Base-by-base conservation (phyloP, 2,797 vertebrate species). In the Mormyrops boulengeri region DNA sequence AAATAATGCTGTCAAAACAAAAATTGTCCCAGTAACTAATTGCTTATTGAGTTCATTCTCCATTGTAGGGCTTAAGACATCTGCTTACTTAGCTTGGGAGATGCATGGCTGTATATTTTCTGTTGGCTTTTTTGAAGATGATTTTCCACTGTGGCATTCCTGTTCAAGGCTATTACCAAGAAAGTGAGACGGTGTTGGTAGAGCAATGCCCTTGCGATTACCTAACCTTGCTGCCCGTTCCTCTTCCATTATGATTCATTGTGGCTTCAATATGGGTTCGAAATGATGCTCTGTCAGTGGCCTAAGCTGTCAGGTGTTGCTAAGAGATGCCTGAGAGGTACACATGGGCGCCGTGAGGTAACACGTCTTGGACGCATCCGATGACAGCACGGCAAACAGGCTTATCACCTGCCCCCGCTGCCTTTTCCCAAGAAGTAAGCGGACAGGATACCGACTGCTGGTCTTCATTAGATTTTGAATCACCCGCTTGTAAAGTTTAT, bases 291-390 rank as follows among this genome's bases (percentile, higher is more conserved):
- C 11, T 30, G 53, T 60, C 30, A 19, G 22, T 17, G 22, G 49
- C 47, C 50, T 26, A 87, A n/a, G 26, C 85, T 87, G 52, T 87
- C 53, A 17, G 34, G 52, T 87, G 85, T 87, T 60, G 53, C 85
- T 87, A 7, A 38, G 85, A 87, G 49, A 57, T 34, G 1, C 7
- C 3, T 1, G 53, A 87, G 85, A 26, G 30, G 52, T 19, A 8
- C 17, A 87, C 53, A 44, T 19, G 30, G 19, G 85, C 2, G 5
- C 26, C 14, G 9, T n/a, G 52, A 38, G 30, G 53, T 57, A 38
- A 38, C 44, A 57, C 30, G 50, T 87, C 85, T 26, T 9, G 52
- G 47, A 57, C 84, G 49, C 84, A 22, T 50, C 44, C 22, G n/a
- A 52, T 52, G 44, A 85, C 47, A 85, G 73, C 73, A 26, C 17